Conservation (phyloP, 2,888 invertebrate genomes). For the Parnassius smintheus region DNA sequence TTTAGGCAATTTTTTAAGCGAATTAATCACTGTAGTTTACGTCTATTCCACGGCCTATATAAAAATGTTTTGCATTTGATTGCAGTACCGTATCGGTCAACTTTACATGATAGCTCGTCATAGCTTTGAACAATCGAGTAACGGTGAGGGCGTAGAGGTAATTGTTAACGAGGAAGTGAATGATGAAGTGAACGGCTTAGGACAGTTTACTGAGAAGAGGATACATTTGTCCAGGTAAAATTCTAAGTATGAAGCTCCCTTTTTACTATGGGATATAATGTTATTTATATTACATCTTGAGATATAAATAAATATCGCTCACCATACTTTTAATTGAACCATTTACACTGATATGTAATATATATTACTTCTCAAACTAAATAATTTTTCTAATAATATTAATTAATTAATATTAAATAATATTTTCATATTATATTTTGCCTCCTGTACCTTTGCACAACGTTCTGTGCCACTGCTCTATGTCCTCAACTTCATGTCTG, state of each 20-base stretch:
- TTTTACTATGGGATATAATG: too few species aligned
- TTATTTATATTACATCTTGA: too few species aligned
- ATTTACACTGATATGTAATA: too few species aligned
- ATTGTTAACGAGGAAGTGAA: slow-evolving; percentile 90
- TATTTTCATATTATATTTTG: too few species aligned
- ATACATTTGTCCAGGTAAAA: slow-evolving; percentile 92
- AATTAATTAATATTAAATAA: too few species aligned
- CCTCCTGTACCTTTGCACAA: too few species aligned
- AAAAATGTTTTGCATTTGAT: slow-evolving; percentile 35
- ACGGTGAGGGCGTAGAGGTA: slow-evolving; percentile 95
- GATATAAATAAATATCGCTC: too few species aligned
- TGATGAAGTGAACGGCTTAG: slow-evolving; percentile 89
- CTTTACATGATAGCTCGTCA: slow-evolving; percentile 97
- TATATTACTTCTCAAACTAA: too few species aligned
- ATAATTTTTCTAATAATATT: too few species aligned
- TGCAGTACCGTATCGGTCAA: slow-evolving; percentile 94
- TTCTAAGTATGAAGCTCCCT: neutral
- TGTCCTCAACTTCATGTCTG: too few species aligned
- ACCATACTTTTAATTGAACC: too few species aligned
- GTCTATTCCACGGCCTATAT: slow-evolving; percentile 2
- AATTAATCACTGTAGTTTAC: neutral
- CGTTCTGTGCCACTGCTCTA: too few species aligned
- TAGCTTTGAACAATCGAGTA: slow-evolving; percentile 93
- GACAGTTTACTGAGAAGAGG: slow-evolving; percentile 94
- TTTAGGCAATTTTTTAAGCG: neutral